Evolutionary conservation across 2,113 vertebrate genomes (phyloP), one percentile per base, ranked within the genome.

Genomic region (Sebastes schlegelii): DNA sequence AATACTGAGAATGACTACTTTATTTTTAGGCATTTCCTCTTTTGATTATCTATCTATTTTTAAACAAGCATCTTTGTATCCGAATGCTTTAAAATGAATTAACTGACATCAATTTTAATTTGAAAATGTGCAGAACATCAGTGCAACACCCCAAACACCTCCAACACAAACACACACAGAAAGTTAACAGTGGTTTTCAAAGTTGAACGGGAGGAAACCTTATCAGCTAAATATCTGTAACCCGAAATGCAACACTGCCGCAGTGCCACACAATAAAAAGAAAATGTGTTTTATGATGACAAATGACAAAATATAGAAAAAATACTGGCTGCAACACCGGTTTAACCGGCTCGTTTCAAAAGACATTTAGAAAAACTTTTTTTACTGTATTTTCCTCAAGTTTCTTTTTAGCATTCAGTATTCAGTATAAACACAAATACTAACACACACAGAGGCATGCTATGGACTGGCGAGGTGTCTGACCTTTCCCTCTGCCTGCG

Each of bases 401-500:
- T 26, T 81, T 78, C 45, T 72, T 73, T 72, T 70, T 43, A n/a
- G 1, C 57, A 80, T 84, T 76, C 12, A 75, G 14, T 48, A 80
- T 75, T 60, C 54, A 80, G 26, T 48, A 74, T 42, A 57, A 60
- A 80, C 54, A 71, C 71, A 81, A 69, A 69, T 61, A 74, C 21
- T 73, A n/a, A 51, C 67, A 81, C 58, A 90, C 66, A 86, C 69
- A 65, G 1, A 70, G 4, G 16, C 14, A 78, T 58, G 42, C 70
- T 64, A 73, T 17, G 48, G 63, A 52, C 63, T 77, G 45, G 66
- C 61, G 77, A 90, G 75, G 87, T 86, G 69, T 85, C 84, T 94
- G 93, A 94, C 94, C 93, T 94, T 95, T 94, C 86, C 55, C 71
- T 86, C 71, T 79, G 70, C 77, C 79, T 86, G 87, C 51, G 79